phyloP scores from a whole-genome alignment of 1,140 invertebrate species.

The Drosophila sp. region DNA sequence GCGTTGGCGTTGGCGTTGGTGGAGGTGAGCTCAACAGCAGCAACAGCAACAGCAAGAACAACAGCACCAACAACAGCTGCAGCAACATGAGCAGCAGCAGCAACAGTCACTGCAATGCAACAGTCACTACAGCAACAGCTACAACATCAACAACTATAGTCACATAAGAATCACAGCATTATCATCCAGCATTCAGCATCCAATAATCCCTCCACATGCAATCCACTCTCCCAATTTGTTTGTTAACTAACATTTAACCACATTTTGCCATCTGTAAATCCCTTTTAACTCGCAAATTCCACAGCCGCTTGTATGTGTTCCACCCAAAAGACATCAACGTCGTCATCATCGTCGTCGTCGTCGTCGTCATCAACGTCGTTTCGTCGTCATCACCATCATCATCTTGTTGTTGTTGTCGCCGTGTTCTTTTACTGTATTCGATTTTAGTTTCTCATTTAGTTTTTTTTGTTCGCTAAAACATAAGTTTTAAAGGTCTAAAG shows the following conservation, averaged over 20 bases:
- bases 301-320: constrained; percentile 38
- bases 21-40: constrained; percentile 67
- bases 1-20: constrained; percentile 30
- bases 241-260: constrained; percentile 29
- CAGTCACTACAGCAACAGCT: constrained; percentile 32
- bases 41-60: constrained; percentile 45
- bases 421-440: constrained; percentile 19
- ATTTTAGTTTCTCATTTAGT: constrained; percentile 14
- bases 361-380: constrained; percentile 22
- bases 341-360: constrained; percentile 14
- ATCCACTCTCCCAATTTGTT: not conserved
- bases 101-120: constrained; percentile 44
- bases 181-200: constrained; percentile 23
- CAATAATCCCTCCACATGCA: not conserved
- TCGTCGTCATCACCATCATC: constrained; percentile 15
- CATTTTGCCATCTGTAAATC: constrained; percentile 20
- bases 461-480: constrained; percentile 29
- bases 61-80: constrained; percentile 41
- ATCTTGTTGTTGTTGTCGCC: constrained; percentile 26
- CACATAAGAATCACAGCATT: constrained; percentile 39
- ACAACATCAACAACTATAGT: constrained; percentile 38
- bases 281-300: constrained; percentile 15
- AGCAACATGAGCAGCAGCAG: constrained; percentile 32
- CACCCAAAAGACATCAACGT: constrained; percentile 24
- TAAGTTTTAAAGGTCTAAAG: constrained; percentile 40